Conservation (phyloP, 2,888 invertebrate genomes). For the Machimus atricapillus region DNA sequence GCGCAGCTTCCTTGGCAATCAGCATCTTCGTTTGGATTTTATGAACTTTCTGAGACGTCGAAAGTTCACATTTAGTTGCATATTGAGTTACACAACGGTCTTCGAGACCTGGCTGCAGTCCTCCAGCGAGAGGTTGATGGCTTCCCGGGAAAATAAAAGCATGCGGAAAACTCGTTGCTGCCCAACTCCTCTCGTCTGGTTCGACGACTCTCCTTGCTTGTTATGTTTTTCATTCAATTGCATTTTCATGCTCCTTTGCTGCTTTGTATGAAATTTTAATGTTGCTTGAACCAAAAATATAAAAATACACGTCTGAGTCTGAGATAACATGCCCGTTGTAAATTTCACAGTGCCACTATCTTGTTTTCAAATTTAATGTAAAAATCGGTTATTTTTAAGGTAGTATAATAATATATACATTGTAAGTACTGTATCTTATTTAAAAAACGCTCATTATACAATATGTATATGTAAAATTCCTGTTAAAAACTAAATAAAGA, state of each 20-base stretch:
- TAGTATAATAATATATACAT: too few relatives aligned
- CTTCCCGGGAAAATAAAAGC: neutral
- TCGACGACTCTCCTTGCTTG: neutral
- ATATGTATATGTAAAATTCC: too few relatives aligned
- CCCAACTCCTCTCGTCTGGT: neutral
- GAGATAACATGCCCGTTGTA: too few relatives aligned
- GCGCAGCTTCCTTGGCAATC: neutral
- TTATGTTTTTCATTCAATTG: neutral
- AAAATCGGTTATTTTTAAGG: too few relatives aligned
- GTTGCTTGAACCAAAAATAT: neutral
- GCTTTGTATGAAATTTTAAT: neutral
- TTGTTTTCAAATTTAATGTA: too few relatives aligned
- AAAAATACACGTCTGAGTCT: too few relatives aligned
- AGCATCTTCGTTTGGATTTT: neutral
- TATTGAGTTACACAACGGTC: constrained; percentile 29
- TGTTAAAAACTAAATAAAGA: too few relatives aligned
- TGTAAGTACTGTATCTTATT: too few relatives aligned
- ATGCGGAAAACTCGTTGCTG: neutral
- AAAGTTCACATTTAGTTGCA: constrained; percentile 6
- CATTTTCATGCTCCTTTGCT: neutral
- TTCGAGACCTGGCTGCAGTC: neutral
- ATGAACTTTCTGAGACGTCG: neutral
- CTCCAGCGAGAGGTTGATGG: neutral
- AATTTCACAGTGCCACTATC: too few relatives aligned
- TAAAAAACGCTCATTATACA: too few relatives aligned